phyloP scores from a whole-genome alignment of 2,888 invertebrate genomes.

The Julus scanicus region DNA sequence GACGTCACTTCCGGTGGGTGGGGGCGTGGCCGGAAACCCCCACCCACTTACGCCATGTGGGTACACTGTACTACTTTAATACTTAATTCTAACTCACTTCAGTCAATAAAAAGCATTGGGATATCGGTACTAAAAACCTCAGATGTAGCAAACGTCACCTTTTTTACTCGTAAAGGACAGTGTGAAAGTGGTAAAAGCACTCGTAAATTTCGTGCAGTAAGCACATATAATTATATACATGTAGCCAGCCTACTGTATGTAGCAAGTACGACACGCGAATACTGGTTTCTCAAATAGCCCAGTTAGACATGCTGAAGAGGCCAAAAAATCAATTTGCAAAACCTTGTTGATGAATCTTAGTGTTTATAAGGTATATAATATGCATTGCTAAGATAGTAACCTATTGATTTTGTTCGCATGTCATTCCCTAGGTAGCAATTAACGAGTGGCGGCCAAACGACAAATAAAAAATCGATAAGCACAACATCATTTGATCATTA shows the following conservation, averaged over 20 bases:
- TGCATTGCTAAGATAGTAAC: constrained; percentile 5
- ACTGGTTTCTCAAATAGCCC: neutral
- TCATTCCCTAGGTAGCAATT: constrained; percentile 20
- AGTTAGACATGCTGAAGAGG: neutral
- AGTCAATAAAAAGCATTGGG: neutral
- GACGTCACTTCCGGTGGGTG: too few relatives aligned
- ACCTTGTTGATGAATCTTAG: neutral
- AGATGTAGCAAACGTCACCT: neutral
- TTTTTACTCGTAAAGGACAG: neutral
- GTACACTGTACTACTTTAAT: too few relatives aligned
- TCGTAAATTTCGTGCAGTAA: neutral
- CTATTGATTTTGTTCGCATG: constrained; percentile 45
- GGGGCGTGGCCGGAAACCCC: too few relatives aligned
- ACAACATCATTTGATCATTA: constrained; percentile 36
- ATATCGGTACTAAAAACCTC: neutral
- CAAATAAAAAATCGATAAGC: constrained; percentile 28
- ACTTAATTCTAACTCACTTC: neutral
- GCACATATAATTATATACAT: neutral
- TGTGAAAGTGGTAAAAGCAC: constrained; percentile 1
- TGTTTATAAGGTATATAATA: neutral
- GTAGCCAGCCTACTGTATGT: neutral
- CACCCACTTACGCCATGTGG: too few relatives aligned
- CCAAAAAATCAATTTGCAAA: constrained; percentile 25
- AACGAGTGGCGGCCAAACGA: neutral
- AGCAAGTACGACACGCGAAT: neutral